These are phyloP conservation scores for Torymus tubicola DNA, from an alignment of 2,888 invertebrate species.

Conservation along the genomic window DNA sequence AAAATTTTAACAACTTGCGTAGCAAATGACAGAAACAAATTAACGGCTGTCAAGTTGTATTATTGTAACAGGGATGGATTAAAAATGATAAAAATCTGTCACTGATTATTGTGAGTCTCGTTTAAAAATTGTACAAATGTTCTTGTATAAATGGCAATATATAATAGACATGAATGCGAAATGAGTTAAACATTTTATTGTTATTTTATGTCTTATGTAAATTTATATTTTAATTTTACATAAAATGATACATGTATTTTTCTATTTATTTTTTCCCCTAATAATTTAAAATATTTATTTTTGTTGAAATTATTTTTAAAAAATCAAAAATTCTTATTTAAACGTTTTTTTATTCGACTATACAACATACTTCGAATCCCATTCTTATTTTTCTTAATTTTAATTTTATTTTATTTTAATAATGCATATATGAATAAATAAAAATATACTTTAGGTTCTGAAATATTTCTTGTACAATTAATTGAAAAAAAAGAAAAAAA, in stretches of 20 bases:
- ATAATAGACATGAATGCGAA: slow-evolving; percentile 54
- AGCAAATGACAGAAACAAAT: slow-evolving; percentile 21
- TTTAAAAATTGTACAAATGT: slow-evolving; percentile 58
- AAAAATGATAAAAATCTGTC: slow-evolving; percentile 41
- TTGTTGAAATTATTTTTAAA: slow-evolving; percentile 18
- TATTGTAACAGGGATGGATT: slow-evolving; percentile 48
- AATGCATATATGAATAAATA: no score
- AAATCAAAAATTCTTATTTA: not conserved
- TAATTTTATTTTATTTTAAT: no score
- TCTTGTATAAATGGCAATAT: slow-evolving; percentile 59
- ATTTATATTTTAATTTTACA: slow-evolving; percentile 53
- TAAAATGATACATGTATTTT: slow-evolving; percentile 44
- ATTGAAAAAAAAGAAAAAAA: no score
- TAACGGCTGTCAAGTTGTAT: slow-evolving; percentile 38
- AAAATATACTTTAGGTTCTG: no score
- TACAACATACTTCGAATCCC: no score
- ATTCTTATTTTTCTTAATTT: no score
- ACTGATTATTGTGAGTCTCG: slow-evolving; percentile 51
- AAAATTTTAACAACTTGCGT: slow-evolving; percentile 40
- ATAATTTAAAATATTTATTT: slow-evolving; percentile 5
- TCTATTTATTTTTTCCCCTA: slow-evolving; percentile 32
- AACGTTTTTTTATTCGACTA: no score
- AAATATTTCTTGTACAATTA: no score
- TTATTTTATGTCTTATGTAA: slow-evolving; percentile 48
- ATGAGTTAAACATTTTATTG: slow-evolving; percentile 50